Percentiles rank a stretch among this genome's conserved stretches.
These are phyloP conservation scores for Pogona vitticeps DNA, from an alignment of 2,113 vertebrate genomes.

Conservation along the genomic window DNA sequence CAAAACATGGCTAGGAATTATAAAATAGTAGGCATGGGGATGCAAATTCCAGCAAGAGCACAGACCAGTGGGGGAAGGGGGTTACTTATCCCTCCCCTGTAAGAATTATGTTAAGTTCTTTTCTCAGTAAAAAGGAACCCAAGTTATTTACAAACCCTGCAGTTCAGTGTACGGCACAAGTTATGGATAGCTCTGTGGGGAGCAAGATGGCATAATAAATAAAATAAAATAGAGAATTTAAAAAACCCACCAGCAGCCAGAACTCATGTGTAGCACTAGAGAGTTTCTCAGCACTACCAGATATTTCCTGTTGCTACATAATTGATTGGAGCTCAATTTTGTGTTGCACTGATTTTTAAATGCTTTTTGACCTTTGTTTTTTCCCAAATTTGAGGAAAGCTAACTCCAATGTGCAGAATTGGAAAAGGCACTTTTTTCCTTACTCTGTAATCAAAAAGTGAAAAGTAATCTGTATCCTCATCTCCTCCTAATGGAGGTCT, in stretches of 20 bases:
- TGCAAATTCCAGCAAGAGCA: background rate
- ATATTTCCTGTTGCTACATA: background rate
- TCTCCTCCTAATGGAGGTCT: slow-evolving; percentile 11
- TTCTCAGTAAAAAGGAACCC: too few species aligned
- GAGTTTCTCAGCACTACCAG: background rate
- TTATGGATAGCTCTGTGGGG: too few species aligned
- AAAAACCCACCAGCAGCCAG: too few species aligned
- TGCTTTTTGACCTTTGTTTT: background rate
- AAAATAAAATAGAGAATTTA: too few species aligned
- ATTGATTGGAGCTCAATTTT: background rate
- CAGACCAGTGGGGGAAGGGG: too few species aligned
- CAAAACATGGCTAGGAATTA: too few species aligned
- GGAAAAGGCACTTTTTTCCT: slow-evolving; percentile 10
- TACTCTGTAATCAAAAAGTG: slow-evolving; percentile 23
- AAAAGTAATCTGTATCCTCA: background rate
- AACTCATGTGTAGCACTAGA: background rate
- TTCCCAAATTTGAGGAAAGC: background rate
- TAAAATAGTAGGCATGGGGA: background rate
- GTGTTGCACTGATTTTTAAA: background rate
- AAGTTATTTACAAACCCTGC: too few species aligned
- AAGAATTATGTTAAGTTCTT: too few species aligned
- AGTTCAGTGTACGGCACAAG: too few species aligned
- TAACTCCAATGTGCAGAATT: slow-evolving; percentile 26
- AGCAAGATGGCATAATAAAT: too few species aligned
- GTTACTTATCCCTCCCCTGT: too few species aligned